Evolutionary conservation across 2,888 invertebrate species (phyloP), one percentile per base, ranked within the genome.

Genomic region (Phorcus lineatus): DNA sequence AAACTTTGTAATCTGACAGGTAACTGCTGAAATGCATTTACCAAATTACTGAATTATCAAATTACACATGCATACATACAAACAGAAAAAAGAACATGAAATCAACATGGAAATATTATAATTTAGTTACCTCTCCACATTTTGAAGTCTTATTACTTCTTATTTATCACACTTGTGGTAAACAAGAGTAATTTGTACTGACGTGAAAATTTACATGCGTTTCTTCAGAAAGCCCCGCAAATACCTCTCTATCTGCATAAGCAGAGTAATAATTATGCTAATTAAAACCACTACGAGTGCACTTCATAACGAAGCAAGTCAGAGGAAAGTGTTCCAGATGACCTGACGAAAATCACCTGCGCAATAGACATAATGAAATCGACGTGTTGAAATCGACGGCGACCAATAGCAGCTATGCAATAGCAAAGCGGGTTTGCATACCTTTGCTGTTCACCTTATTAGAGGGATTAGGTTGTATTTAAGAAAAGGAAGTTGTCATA

Each of bases 381-480:
- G 47, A 47, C 47, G 47, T 47, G 47, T 47, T 11, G 47, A 47
- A 47, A 47, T 47, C 47, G 47, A 47, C 47, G 13, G 13, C 11
- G 47, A 11, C 47, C 47, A 47, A 47, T 47, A 13, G 47, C 47
- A 47, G n/a, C 36, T 36, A 70, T 70, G 17, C 28, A 57, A 36
- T 11, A 70, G 31, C 36, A 70, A 31, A 11, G 19, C 70, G 47
- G 47, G 40, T 40, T 40, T 17, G 24, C 28, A 70, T 70, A n/a
- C 40, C 36, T 70, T 36, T 6, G 36, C 16, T 40, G 70, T 36
- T 31, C 70, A 70, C 31, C 70, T 40, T 70, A 70, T 47, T 70
- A 36, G 70, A 70, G 70, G 70, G 70, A 70, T 70, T 70, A 70
- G 24, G 70, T 70, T 40, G 40, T n/a, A 70, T 70, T 70, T 70